Percentiles rank a stretch among this genome's conserved stretches.
phyloP scores from a whole-genome alignment of 2,113 vertebrate genomes.

The Dendrocopos noguchii region DNA sequence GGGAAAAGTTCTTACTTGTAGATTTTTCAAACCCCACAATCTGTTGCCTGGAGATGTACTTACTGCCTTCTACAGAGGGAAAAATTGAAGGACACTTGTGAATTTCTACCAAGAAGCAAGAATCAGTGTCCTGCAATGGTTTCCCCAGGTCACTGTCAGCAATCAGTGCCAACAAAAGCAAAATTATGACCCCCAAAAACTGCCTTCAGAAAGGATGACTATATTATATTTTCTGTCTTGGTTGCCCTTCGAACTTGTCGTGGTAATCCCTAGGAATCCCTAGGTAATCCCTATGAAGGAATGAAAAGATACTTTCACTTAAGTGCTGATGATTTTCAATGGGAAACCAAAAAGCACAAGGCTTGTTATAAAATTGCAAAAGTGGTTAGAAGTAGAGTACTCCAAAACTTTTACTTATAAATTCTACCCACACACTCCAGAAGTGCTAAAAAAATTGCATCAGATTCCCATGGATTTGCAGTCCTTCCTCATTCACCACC shows the following conservation, averaged over 20 bases:
- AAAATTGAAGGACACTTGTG: neutral
- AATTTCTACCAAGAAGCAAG: neutral
- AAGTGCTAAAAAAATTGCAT: constrained; percentile 14
- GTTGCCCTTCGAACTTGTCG: neutral
- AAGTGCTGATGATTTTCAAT: neutral
- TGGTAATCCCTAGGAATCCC: neutral
- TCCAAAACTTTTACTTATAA: constrained; percentile 23
- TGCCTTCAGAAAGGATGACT: neutral
- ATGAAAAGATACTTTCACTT: neutral
- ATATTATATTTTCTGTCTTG: neutral
- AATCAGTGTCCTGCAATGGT: neutral
- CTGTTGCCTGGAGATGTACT: neutral
- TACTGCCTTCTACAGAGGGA: neutral
- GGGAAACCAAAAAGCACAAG: neutral
- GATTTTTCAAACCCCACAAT: neutral
- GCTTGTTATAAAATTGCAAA: neutral
- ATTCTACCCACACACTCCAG: constrained; percentile 2
- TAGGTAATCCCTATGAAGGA: neutral
- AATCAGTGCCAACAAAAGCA: neutral
- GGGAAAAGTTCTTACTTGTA: neutral
- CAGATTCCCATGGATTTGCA: constrained; percentile 9
- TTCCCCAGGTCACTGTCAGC: neutral
- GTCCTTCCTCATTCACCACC: constrained; percentile 41
- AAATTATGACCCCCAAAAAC: rapidly evolving
- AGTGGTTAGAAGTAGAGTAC: neutral